A percentile compares a stretch with the other conserved stretches of the same genome.
These are phyloP conservation scores for Pseudococcus jackbeardsleyi DNA, from an alignment of 2,888 invertebrate species.

Conservation along the genomic window DNA sequence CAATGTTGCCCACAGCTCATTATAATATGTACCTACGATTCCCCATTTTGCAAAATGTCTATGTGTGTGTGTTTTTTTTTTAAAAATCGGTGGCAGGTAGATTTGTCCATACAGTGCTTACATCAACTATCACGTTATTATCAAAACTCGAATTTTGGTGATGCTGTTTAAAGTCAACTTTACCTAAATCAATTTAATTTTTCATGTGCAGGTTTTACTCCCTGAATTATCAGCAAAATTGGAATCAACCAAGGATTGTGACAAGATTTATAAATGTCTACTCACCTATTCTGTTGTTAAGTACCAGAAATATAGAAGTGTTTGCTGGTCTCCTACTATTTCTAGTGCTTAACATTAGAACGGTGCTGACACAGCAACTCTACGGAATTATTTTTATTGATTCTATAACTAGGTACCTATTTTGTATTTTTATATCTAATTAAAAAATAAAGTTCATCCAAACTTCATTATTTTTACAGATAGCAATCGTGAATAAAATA, in stretches of 20 bases:
- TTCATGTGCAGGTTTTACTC: not conserved
- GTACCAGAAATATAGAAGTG: slow-evolving; percentile 65
- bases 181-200: not conserved
- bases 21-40: too few relatives aligned
- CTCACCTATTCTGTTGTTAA: slow-evolving; percentile 65
- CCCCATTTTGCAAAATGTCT: too few relatives aligned
- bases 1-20: too few relatives aligned
- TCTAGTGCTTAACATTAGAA: slow-evolving; percentile 65
- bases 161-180: too few relatives aligned
- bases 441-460: not conserved
- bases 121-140: too few relatives aligned
- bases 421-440: not conserved
- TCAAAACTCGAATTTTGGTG: too few relatives aligned
- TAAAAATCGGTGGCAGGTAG: too few relatives aligned
- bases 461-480: not conserved
- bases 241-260: not conserved
- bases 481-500: not conserved
- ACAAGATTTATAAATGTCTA: not conserved
- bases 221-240: not conserved
- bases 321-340: slow-evolving; percentile 63
- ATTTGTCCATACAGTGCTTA: too few relatives aligned
- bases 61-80: too few relatives aligned
- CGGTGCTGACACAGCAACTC: slow-evolving; percentile 64
- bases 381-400: not conserved
- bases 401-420: not conserved